phyloP scores from a whole-genome alignment of 2,888 invertebrate genomes.

The Poecilobothrus nobilitatus region DNA sequence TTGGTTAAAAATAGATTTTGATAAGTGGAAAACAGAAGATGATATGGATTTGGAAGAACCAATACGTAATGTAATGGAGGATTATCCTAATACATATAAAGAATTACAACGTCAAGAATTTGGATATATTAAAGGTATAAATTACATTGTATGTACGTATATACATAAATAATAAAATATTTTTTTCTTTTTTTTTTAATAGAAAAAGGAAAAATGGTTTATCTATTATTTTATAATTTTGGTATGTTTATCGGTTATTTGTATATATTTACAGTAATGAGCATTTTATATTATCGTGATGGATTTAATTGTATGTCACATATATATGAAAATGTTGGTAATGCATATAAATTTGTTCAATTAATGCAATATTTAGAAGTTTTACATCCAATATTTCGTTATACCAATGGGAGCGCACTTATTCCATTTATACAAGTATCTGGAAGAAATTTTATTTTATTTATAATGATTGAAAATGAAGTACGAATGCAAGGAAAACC shows the following conservation, averaged over 20 bases:
- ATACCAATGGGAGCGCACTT: slow-evolving; percentile 67
- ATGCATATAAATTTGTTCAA: slow-evolving; percentile 72
- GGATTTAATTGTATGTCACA: slow-evolving; percentile 61
- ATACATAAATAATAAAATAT: slow-evolving; percentile 8
- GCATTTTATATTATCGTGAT: slow-evolving; percentile 63
- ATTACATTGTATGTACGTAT: too few relatives aligned
- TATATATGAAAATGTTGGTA: slow-evolving; percentile 65
- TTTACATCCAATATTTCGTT: slow-evolving; percentile 80
- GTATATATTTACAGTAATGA: slow-evolving; percentile 66
- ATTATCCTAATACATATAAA: slow-evolving; percentile 70
- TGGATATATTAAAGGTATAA: slow-evolving; percentile 64
- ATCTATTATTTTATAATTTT: slow-evolving; percentile 79
- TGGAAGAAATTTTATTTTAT: slow-evolving; percentile 70
- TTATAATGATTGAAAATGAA: slow-evolving; percentile 75
- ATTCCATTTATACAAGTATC: slow-evolving; percentile 70
- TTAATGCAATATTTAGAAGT: slow-evolving; percentile 77
- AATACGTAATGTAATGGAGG: slow-evolving; percentile 61
- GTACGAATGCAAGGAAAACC: slow-evolving; percentile 79
- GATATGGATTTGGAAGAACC: slow-evolving; percentile 55
- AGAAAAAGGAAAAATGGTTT: slow-evolving; percentile 75
- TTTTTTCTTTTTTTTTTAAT: slow-evolving; percentile 25
- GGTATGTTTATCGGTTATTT: slow-evolving; percentile 80
- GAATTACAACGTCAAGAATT: slow-evolving; percentile 65
- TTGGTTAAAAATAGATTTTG: slow-evolving; percentile 92
- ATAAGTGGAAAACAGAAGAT: slow-evolving; percentile 75